phyloP scores from a whole-genome alignment of 2,888 invertebrate species.

The Trachelus iudaicus region DNA sequence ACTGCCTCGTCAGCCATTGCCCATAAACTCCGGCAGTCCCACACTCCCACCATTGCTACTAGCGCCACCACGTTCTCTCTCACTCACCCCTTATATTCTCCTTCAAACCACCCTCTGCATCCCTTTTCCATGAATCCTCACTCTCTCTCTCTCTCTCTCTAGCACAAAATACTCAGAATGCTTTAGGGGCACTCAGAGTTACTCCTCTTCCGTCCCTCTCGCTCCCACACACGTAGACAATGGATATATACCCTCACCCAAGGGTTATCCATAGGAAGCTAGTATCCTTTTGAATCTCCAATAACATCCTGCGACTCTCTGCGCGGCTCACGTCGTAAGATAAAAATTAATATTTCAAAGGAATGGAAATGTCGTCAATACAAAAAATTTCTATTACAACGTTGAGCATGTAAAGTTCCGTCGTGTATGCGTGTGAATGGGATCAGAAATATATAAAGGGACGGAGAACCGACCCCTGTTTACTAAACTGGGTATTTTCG shows the following conservation, averaged over 20 bases:
- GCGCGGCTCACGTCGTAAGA: background rate
- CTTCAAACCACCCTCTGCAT: conserved; percentile 8
- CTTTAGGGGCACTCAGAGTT: background rate
- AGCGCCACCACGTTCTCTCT: conserved; percentile 11
- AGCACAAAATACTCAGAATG: conserved; percentile 14
- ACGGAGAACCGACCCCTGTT: background rate
- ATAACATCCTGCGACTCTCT: background rate
- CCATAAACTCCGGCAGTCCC: conserved; percentile 56
- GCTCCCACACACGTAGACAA: conserved; percentile 6
- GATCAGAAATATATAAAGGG: background rate
- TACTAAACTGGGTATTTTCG: background rate
- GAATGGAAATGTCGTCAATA: background rate
- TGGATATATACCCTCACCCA: background rate
- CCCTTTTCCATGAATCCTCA: conserved; percentile 6
- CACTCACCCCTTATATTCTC: conserved; percentile 10
- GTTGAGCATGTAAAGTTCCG: background rate
- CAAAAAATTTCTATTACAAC: background rate
- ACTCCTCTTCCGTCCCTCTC: background rate
- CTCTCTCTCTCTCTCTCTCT: background rate
- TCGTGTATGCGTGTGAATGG: background rate
- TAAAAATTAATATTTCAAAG: background rate
- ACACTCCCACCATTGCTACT: conserved; percentile 17
- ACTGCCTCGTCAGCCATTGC: conserved; percentile 65
- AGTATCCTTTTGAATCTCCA: background rate
- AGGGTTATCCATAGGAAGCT: background rate